Evolutionary conservation across 1,140 invertebrate genomes (phyloP), one percentile per base, ranked within the genome.

Genomic region (Zaprionus ghesquierei): DNA sequence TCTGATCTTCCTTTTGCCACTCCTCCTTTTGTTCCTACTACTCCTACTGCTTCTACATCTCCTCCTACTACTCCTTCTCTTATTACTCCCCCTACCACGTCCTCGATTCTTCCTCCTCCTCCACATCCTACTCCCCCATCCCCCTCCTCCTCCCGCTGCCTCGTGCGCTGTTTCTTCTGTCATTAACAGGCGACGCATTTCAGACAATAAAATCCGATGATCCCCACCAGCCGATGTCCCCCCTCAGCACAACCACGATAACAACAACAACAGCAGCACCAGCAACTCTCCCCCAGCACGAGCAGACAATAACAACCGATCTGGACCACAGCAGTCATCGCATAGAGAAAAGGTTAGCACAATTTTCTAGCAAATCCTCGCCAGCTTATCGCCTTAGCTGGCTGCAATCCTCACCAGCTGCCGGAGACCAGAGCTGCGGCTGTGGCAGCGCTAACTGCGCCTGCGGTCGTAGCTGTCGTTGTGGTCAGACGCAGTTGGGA

Each of bases 151-250:
- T 41, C 46, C 60, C 46, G 54, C 58, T 81, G 66, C 61, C 56
- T 50, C 66, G 65, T 58, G 61, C 66, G 69, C 50, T 74, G 64
- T 63, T 80, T 64, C 66, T 64, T 68, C 84, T 85, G 73, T 81
- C 81, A 91, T 89, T 91, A 91, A 91, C 90, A 91, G 90, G 86
- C 76, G 90, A 90, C 90, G 90, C 82, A 89, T 91, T 91, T 91
- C 87, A 91, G 90, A 64, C 81, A 90, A 86, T 91, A 86, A 77
- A 75, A 53, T 44, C 66, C 50, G 62, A 66, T 63, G 55, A 69
- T 15, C 20, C 69, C 35, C 22, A 38, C 13, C 10, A 35, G 9
- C 13, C 41, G 35, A 38, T 38, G 35, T 35, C 18, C 35, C 33
- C 15, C 41, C 58, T n/a, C 49, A 27, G 58, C 27, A 20, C 20